Evolutionary conservation across 2,113 vertebrate genomes (phyloP), one percentile per base, ranked within the genome.

Genomic region (Podarcis muralis): DNA sequence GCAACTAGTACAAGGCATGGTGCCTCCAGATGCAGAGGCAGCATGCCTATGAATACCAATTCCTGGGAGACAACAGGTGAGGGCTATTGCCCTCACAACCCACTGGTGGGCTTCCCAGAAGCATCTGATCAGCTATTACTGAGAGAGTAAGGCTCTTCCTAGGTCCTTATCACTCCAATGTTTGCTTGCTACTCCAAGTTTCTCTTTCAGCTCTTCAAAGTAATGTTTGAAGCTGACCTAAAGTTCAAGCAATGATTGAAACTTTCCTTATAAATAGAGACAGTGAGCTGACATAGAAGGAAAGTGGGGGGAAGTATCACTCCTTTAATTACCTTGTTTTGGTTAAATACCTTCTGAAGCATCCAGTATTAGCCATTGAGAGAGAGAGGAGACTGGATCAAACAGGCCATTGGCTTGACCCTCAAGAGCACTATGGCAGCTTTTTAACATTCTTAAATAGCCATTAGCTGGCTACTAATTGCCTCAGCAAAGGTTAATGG

Each of bases 401-500:
- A 68, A 62, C 37, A 79, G 85, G 25, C 40, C 76, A 69, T 27
- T 86, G 76, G 53, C 3, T 13, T 69, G 62, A 69, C 76, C 85
- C 65, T 32, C 40, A 35, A 23, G 18, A 86, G 85, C 40, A 66
- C 30, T 32, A 23, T n/a, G 30, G 71, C n/a, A 22, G 62, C 30
- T 79, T 68, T 69, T 68, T 5, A 87, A 69, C 66, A 40, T 69
- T 23, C 62, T 79, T 69, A 48, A 69, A 69, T 32, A 53, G 20
- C 62, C 40, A 87, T 87, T 87, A 87, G 80, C 85, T 32, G 40
- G 59, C 85, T 69, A 69, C 53, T 87, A 79, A 87, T 87, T 69
- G 43, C 76, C 40, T 87, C 76, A 32, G 85, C 62, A 87, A 69
- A 89, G 75, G 75, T 80, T 79, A 78, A 84, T 89, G 35, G 81